Evolutionary conservation across 2,888 invertebrate genomes (phyloP).

Genomic region (Drosophila gaucha): DNA sequence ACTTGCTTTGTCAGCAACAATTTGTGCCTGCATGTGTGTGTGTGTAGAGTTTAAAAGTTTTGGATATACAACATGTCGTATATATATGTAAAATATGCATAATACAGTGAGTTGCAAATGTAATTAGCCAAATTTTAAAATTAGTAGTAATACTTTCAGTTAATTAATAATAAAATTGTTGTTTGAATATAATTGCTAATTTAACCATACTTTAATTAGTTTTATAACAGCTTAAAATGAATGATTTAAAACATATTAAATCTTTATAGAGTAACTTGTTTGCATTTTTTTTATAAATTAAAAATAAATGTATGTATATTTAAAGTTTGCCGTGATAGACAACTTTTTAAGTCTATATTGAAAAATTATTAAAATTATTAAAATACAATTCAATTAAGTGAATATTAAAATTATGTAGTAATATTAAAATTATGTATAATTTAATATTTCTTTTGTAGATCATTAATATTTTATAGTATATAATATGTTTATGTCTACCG

Average conservation of each 20-base stretch:
- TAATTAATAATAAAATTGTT: background rate
- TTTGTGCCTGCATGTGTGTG: slow-evolving; percentile 1
- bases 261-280: background rate
- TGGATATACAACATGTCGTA: slow-evolving; percentile 2
- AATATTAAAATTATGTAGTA: too few relatives aligned
- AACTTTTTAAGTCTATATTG: too few relatives aligned
- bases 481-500: background rate
- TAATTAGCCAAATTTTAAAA: background rate
- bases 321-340: too few relatives aligned
- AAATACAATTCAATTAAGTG: background rate
- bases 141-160: background rate
- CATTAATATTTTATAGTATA: background rate
- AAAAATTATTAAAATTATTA: background rate
- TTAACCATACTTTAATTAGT: background rate
- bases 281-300: background rate
- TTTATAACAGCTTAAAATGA: background rate
- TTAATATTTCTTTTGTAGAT: too few relatives aligned
- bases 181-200: background rate
- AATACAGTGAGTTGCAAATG: background rate
- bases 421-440: too few relatives aligned
- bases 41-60: slow-evolving; percentile 18
- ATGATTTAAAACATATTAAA: background rate
- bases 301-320: background rate
- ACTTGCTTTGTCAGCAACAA: slow-evolving; percentile 46
- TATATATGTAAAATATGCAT: too few relatives aligned